Evolutionary conservation across 2,797 vertebrate species (phyloP).

Genomic region (Sandelia bainsii): DNA sequence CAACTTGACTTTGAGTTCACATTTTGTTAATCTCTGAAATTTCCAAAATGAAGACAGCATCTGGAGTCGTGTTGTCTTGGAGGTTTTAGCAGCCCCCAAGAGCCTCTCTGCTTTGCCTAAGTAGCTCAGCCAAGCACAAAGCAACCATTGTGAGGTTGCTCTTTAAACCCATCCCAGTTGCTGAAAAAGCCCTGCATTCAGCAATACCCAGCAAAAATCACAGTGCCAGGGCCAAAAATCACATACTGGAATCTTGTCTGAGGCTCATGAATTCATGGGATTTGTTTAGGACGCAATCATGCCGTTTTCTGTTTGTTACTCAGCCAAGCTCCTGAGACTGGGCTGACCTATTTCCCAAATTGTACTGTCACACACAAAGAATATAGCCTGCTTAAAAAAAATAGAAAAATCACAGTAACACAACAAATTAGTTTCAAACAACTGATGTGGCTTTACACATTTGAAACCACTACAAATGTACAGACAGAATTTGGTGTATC

Average conservation of each 20-base stretch:
- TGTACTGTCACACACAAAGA: slow-evolving; percentile 53
- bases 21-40: slow-evolving; percentile 44
- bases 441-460: slow-evolving; percentile 21
- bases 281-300: slow-evolving; percentile 73
- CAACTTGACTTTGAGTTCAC: slow-evolving; percentile 30
- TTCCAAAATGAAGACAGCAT: slow-evolving; percentile 62
- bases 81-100: slow-evolving; percentile 64
- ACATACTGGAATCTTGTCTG: slow-evolving; percentile 81
- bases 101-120: slow-evolving; percentile 75
- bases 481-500: not conserved
- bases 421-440: slow-evolving; percentile 44
- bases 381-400: slow-evolving; percentile 15
- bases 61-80: slow-evolving; percentile 66
- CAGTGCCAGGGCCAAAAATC: slow-evolving; percentile 80
- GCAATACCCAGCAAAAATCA: slow-evolving; percentile 73
- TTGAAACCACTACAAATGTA: slow-evolving; percentile 4
- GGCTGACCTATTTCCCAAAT: slow-evolving; percentile 71
- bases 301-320: slow-evolving; percentile 65
- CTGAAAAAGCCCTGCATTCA: slow-evolving; percentile 70
- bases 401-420: slow-evolving; percentile 22
- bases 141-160: slow-evolving; percentile 79
- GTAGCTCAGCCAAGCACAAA: slow-evolving; percentile 80
- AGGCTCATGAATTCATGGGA: slow-evolving; percentile 71
- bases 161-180: slow-evolving; percentile 78
- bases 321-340: slow-evolving; percentile 48